Evolutionary conservation across 1,140 invertebrate genomes (phyloP), one percentile per base, ranked within the genome.

Genomic region (Radopholus similis): DNA sequence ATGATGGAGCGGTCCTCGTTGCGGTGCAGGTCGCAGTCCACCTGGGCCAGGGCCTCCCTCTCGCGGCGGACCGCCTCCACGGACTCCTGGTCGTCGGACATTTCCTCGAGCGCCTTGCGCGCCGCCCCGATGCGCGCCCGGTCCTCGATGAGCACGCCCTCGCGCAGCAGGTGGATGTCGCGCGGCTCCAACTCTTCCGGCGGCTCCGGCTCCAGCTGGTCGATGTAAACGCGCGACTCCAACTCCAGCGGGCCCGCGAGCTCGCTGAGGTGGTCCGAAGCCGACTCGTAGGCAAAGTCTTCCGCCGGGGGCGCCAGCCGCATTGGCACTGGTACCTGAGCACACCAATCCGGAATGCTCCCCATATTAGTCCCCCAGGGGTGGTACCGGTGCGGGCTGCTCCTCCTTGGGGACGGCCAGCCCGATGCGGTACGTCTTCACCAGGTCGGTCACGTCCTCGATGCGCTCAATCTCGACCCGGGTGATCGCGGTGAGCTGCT

Each of bases 391-490:
- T 5, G 38, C 56, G 0, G 54, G 53, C 26, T 77, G 44, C 4
- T 73, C 69, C 15, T 53, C 37, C 8, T 77, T 51, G 4, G 56
- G 53, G n/a, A 49, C 75, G 23, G 70, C 75, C 37, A 42, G 37
- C n/a, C 73, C 73, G 49, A 75, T 75, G 30, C 71, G 42, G 62
- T 75, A 75, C 6, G 73, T 75, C 26, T 75, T 75, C 11, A 77
- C 75, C 38, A 75, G 72, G 53, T 75, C 73, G n/a, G 72, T 75
- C 28, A 75, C 75, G 47, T 77, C 70, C 34, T 75, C 73, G 42
- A 75, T 56, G n/a, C 70, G 23, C 40, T 75, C 73, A 64, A 75
- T 65, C 57, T 75, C 73, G 18, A 75, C 75, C 18, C 75, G 47
- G n/a, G 73, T 75, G 21, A 56, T 18, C 13, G 73, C 75, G 32